Evolutionary conservation across 2,113 vertebrate genomes (phyloP).

Genomic region (Myiozetetes cayanensis): DNA sequence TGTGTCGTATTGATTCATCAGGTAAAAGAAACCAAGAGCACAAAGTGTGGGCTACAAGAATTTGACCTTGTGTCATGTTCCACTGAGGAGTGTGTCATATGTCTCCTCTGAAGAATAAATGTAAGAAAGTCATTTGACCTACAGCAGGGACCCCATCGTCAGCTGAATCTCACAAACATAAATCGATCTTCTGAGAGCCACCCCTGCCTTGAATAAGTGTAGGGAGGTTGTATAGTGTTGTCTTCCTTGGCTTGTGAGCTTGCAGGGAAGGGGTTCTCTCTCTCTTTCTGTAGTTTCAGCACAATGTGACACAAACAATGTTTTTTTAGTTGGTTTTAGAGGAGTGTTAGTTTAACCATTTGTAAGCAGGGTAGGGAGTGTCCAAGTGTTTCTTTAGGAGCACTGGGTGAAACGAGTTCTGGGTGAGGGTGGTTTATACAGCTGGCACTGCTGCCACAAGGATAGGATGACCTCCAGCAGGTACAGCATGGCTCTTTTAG

Average conservation of each 20-base stretch:
- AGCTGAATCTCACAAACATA: not conserved
- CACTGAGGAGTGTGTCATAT: not conserved
- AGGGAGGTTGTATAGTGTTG: not conserved
- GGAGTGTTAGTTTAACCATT: not conserved
- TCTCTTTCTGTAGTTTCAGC: not conserved
- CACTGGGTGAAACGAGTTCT: not conserved
- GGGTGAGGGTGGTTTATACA: not conserved
- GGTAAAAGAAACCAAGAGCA: not conserved
- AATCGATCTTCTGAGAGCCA: not conserved
- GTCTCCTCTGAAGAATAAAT: not conserved
- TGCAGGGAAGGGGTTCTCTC: not conserved
- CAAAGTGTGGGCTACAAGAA: not conserved
- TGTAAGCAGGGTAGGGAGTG: not conserved
- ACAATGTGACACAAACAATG: rapidly evolving
- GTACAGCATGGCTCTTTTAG: not conserved
- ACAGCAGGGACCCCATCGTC: not conserved
- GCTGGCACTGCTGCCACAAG: not conserved
- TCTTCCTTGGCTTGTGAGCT: not conserved
- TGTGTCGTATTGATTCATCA: not conserved
- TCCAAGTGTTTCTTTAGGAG: not conserved
- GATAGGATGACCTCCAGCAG: not conserved
- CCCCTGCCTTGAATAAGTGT: not conserved
- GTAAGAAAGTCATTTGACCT: not conserved
- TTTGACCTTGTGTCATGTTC: not conserved
- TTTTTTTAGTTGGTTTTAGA: not conserved